These are phyloP conservation scores for Cyclophora albipunctata DNA, from an alignment of 2,888 invertebrate genomes.

Conservation along the genomic window DNA sequence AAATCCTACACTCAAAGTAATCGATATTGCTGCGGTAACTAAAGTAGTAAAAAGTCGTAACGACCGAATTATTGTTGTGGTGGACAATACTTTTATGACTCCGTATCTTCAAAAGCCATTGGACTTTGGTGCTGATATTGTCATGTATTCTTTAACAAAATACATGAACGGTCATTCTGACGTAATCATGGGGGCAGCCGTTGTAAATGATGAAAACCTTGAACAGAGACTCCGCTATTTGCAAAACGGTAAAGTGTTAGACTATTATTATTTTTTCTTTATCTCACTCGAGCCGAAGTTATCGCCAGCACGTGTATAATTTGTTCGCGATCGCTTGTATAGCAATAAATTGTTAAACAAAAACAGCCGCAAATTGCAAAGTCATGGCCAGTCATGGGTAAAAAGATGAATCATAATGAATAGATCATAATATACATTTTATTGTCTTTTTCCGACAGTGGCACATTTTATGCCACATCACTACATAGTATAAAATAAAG, in stretches of 20 bases:
- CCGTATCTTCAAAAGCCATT: constrained; percentile 94
- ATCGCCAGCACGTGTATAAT: no score
- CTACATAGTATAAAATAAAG: no score
- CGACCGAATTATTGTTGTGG: constrained; percentile 79
- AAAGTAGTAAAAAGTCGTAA: constrained; percentile 73
- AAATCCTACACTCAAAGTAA: constrained; percentile 94
- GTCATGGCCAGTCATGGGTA: no score
- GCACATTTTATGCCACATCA: no score
- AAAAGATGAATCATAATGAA: no score
- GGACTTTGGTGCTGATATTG: constrained; percentile 92
- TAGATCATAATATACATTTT: no score
- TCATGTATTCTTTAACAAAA: constrained; percentile 94
- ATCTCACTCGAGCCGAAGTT: no score
- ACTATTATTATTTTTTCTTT: no score
- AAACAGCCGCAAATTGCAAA: no score
- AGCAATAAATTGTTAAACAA: no score
- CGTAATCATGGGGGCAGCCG: constrained; percentile 94
- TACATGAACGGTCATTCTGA: constrained; percentile 99
- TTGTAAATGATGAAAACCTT: constrained; percentile 83
- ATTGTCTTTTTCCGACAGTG: no score
- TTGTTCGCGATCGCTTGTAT: no score
- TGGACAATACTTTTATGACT: constrained; percentile 96
- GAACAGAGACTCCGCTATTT: constrained; percentile 84
- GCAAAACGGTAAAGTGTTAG: constrained; percentile 82
- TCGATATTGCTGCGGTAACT: constrained; percentile 85